Evolutionary conservation across 2,888 invertebrate genomes (phyloP).

Genomic region (Stegana nigrithorax): DNA sequence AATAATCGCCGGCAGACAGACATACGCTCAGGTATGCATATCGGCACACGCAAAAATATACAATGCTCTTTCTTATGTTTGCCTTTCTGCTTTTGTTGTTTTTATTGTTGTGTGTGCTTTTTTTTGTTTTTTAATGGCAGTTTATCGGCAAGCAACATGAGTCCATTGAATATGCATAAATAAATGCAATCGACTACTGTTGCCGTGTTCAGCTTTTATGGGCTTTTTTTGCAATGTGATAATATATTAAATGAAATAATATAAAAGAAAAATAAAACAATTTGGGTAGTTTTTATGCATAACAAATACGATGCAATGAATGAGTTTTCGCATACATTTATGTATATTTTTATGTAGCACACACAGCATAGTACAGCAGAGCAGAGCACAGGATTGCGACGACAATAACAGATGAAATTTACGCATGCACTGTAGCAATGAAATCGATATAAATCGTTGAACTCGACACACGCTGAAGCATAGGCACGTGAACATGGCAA

Average conservation of each 20-base stretch:
- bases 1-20: no score
- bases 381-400: not conserved
- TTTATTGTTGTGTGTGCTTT: no score
- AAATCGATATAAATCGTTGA: slow-evolving; percentile 6
- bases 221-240: no score
- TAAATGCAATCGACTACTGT: not conserved
- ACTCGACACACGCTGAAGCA: not conserved
- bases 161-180: slow-evolving; percentile 5
- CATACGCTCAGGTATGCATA: no score
- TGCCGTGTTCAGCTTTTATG: not conserved
- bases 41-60: no score
- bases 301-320: no score
- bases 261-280: not conserved
- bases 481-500: no score
- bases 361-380: not conserved
- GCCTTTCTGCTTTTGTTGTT: no score
- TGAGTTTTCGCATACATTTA: no score
- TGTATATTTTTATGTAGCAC: not conserved
- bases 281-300: no score
- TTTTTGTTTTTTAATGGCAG: no score
- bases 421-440: not conserved
- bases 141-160: not conserved
- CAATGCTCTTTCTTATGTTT: no score
- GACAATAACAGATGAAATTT: not conserved
- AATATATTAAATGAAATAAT: not conserved